Evolutionary conservation across 1,140 invertebrate species (phyloP).

Genomic region (Hydropsyche tenuis): DNA sequence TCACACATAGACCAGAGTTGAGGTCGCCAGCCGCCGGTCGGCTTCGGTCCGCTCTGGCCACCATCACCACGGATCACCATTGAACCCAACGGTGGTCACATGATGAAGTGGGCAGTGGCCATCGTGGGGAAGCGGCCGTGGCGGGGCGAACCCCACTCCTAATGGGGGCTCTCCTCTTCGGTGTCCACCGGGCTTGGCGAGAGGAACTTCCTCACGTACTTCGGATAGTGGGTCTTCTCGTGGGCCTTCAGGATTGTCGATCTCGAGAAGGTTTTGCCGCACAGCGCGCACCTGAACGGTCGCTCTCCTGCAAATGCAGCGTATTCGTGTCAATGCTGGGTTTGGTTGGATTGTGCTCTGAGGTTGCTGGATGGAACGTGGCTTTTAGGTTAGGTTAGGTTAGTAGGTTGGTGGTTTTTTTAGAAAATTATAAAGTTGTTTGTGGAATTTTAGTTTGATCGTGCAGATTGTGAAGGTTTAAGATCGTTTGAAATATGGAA

Average conservation of each 20-base stretch:
- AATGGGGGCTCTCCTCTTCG: conserved; percentile 78
- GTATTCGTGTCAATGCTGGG: no score
- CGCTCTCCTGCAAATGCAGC: conserved; percentile 69
- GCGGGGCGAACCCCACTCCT: conserved; percentile 52
- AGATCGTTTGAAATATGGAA: no score
- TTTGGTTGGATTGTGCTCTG: no score
- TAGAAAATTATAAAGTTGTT: no score
- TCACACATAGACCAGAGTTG: conserved; percentile 56
- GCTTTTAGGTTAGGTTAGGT: no score
- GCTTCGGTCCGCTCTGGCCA: conserved; percentile 18
- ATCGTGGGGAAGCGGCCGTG: conserved; percentile 16
- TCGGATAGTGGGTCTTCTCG: conserved; percentile 90
- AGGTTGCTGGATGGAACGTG: no score
- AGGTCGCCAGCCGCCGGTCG: conserved; percentile 41
- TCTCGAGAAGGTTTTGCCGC: conserved; percentile 88
- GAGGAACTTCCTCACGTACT: conserved; percentile 85
- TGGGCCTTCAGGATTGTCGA: conserved; percentile 90
- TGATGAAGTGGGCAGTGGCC: background rate
- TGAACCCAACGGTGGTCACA: background rate
- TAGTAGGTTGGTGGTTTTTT: no score
- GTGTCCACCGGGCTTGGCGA: conserved; percentile 84
- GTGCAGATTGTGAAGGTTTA: no score
- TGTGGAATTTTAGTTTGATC: no score
- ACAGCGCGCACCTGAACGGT: conserved; percentile 85
- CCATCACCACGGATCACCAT: background rate